Evolutionary conservation across 2,888 invertebrate species (phyloP).

Genomic region (Scaptomyza parva): DNA sequence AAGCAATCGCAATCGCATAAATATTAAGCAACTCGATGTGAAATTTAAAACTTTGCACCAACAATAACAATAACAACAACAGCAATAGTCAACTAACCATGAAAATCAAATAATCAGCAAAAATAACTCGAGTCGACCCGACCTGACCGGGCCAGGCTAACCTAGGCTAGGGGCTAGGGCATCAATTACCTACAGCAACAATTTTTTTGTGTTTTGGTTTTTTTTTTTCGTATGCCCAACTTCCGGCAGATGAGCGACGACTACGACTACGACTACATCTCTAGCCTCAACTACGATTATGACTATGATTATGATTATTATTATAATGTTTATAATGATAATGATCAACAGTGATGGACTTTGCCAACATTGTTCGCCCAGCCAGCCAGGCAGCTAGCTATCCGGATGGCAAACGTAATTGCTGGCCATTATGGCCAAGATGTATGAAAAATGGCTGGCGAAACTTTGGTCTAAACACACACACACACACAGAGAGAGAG

Average conservation of each 20-base stretch:
- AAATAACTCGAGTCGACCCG: constrained; percentile 1
- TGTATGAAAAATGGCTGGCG: constrained; percentile 53
- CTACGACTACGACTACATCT: too few relatives aligned
- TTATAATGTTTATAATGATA: constrained; percentile 28
- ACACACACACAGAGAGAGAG: too few relatives aligned
- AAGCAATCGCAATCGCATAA: not conserved
- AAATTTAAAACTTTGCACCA: constrained; percentile 6
- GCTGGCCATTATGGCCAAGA: constrained; percentile 52
- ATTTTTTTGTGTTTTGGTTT: too few relatives aligned
- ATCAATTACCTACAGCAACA: constrained; percentile 44
- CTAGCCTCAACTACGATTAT: constrained; percentile 40
- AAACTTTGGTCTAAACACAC: constrained; percentile 22
- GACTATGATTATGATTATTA: constrained; percentile 17
- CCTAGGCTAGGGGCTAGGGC: constrained; percentile 23
- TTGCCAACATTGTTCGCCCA: constrained; percentile 9
- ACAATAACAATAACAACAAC: constrained; percentile 1
- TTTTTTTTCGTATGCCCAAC: constrained; percentile 48
- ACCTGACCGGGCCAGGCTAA: constrained; percentile 6
- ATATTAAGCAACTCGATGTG: constrained; percentile 7
- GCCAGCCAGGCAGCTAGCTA: constrained; percentile 10
- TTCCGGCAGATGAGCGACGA: constrained; percentile 58
- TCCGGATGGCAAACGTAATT: constrained; percentile 56
- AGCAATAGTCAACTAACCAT: constrained; percentile 58
- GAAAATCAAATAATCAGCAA: constrained; percentile 63
- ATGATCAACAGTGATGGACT: constrained; percentile 36